phyloP scores from a whole-genome alignment of 2,113 vertebrate species.

The Australoheros scitulus region DNA sequence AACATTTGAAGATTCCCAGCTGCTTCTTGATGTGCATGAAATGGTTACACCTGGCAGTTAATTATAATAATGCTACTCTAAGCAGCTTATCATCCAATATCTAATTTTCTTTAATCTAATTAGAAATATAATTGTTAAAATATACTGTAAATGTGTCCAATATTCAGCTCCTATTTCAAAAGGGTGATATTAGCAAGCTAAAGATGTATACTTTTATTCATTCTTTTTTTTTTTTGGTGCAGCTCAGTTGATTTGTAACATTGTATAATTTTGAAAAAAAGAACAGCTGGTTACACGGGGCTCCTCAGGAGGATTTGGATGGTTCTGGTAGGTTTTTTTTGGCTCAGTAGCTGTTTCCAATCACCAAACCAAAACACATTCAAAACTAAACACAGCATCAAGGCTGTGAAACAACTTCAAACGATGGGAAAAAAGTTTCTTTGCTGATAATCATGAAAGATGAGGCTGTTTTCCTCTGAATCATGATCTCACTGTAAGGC shows the following conservation, averaged over 20 bases:
- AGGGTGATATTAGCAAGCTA: not conserved
- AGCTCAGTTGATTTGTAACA: not conserved
- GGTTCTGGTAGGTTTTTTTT: too few relatives aligned
- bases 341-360: not conserved
- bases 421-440: not conserved
- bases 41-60: slow-evolving; percentile 1
- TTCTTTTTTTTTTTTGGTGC: not conserved
- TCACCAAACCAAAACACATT: not conserved
- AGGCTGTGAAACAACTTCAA: not conserved
- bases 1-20: not conserved
- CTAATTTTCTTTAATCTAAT: slow-evolving; percentile 1
- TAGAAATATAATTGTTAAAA: not conserved
- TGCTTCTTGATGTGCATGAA: not conserved
- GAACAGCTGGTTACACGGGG: too few relatives aligned
- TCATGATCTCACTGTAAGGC: not conserved
- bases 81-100: not conserved
- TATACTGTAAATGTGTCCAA: not conserved
- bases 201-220: not conserved
- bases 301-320: too few relatives aligned
- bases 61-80: slow-evolving; percentile 2
- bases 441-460: not conserved
- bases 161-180: not conserved
- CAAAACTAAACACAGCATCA: not conserved
- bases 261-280: not conserved
- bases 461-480: not conserved